A percentile compares a stretch with the other conserved stretches of the same genome.
Evolutionary conservation across 2,113 vertebrate species (phyloP).

Genomic region (Galeopterus variegatus): DNA sequence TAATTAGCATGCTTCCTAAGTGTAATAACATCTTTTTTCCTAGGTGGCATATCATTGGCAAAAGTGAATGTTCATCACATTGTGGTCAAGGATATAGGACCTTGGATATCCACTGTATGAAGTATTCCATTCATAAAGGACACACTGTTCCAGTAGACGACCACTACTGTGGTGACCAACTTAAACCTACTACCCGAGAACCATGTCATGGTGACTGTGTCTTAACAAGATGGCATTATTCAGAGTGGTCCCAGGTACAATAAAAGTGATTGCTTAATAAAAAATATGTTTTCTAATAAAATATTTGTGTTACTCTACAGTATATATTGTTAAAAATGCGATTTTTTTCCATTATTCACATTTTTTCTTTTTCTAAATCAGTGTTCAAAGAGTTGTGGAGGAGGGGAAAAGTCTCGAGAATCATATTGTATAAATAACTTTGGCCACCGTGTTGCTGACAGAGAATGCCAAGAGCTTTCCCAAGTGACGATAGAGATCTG

Average conservation of each 20-base stretch:
- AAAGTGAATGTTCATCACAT: slow-evolving; percentile 95
- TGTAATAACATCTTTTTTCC: slow-evolving; percentile 68
- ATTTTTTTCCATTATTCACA: neutral
- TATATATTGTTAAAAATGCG: neutral
- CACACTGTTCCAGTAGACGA: slow-evolving; percentile 91
- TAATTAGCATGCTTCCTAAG: neutral
- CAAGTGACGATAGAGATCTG: slow-evolving; percentile 90
- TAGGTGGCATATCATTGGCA: slow-evolving; percentile 95
- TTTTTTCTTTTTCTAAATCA: slow-evolving; percentile 74
- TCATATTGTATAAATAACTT: slow-evolving; percentile 95
- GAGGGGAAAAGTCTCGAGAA: slow-evolving; percentile 92
- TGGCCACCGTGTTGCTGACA: slow-evolving; percentile 92
- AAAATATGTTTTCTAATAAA: neutral
- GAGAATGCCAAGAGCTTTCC: slow-evolving; percentile 92
- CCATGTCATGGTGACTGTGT: slow-evolving; percentile 94
- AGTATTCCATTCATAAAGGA: slow-evolving; percentile 91
- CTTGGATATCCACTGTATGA: slow-evolving; percentile 94
- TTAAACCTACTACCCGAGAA: slow-evolving; percentile 93
- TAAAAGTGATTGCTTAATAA: neutral
- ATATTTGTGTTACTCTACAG: neutral
- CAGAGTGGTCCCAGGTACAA: slow-evolving; percentile 96
- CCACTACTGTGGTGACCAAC: slow-evolving; percentile 90
- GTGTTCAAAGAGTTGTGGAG: slow-evolving; percentile 96
- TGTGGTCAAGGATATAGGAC: slow-evolving; percentile 94
- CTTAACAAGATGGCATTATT: slow-evolving; percentile 95